A percentile compares a stretch with the other conserved stretches of the same genome.
Conservation (phyloP, 2,113 vertebrate species). For the Oncorhynchus mykiss region DNA sequence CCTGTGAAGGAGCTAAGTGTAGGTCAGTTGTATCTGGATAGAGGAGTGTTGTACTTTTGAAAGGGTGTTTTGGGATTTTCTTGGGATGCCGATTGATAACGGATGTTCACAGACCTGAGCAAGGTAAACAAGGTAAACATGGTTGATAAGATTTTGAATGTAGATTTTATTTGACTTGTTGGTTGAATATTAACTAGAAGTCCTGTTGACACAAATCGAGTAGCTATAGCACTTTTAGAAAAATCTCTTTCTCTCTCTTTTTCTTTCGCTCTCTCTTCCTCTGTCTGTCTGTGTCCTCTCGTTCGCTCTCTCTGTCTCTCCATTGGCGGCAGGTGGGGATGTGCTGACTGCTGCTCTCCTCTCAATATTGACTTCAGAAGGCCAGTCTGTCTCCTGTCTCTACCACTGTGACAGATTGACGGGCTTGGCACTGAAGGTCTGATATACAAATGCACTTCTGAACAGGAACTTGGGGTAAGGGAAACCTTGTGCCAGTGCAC, state of each 20-base stretch:
- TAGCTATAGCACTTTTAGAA: not conserved
- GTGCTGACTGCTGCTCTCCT: slow-evolving; percentile 72
- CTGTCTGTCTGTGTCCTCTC: slow-evolving; percentile 37
- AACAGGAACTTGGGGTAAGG: slow-evolving; percentile 45
- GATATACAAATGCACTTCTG: slow-evolving; percentile 2
- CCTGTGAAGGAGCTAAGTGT: not conserved
- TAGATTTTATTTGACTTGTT: not conserved
- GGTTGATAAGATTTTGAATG: not conserved
- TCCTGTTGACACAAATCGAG: not conserved
- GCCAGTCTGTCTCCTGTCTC: slow-evolving; percentile 53
- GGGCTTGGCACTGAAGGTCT: slow-evolving; percentile 41
- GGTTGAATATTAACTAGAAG: not conserved
- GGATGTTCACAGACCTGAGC: too few species aligned
- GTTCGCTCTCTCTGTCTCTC: too few species aligned
- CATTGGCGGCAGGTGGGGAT: slow-evolving; percentile 50
- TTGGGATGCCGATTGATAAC: too few species aligned
- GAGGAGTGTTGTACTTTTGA: too few species aligned
- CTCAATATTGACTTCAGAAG: slow-evolving; percentile 56
- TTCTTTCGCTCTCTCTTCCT: slow-evolving; percentile 30
- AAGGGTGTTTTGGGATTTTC: too few species aligned
- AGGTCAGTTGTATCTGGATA: not conserved
- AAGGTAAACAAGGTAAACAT: too few species aligned
- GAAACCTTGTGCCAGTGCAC: slow-evolving; percentile 27
- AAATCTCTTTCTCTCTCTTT: slow-evolving; percentile 31
- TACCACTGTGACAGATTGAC: slow-evolving; percentile 58